Conservation (phyloP, 2,888 invertebrate genomes). For the Psylliodes chrysocephalus region DNA sequence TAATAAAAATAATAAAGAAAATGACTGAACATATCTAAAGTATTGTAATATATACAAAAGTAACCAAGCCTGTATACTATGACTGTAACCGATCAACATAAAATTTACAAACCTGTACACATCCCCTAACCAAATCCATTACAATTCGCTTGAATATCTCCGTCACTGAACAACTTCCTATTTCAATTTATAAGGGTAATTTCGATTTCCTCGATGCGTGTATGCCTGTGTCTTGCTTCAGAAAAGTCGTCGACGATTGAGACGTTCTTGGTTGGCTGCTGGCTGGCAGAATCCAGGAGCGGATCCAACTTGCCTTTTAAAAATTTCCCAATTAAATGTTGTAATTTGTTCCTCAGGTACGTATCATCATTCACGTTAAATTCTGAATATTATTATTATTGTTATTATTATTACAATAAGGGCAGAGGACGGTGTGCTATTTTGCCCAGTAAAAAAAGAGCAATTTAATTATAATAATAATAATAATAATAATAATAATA, state of each 20-base stretch:
- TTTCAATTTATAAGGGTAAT: conserved; percentile 44
- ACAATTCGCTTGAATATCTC: conserved; percentile 15
- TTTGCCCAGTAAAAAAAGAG: no score
- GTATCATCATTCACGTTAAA: no score
- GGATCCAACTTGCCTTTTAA: background rate
- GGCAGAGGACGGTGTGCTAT: no score
- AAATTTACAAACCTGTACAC: conserved; percentile 17
- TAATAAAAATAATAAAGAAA: no score
- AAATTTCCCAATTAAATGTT: no score
- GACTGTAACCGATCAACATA: background rate
- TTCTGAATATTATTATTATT: no score
- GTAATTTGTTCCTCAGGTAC: no score
- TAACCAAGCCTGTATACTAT: background rate
- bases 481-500: no score
- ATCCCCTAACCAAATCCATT: conserved; percentile 13
- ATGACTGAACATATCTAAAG: no score
- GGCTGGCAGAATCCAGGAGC: background rate
- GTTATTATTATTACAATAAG: no score
- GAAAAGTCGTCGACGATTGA: conserved; percentile 20
- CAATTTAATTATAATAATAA: no score
- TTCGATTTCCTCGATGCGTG: conserved; percentile 34
- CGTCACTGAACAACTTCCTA: conserved; percentile 34
- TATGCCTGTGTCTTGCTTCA: conserved; percentile 20
- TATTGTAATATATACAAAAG: no score
- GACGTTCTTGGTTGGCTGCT: background rate